Percentiles rank a stretch among this genome's conserved stretches.
phyloP scores from a whole-genome alignment of 2,888 invertebrate species.

The Dastarcus helophoroides region DNA sequence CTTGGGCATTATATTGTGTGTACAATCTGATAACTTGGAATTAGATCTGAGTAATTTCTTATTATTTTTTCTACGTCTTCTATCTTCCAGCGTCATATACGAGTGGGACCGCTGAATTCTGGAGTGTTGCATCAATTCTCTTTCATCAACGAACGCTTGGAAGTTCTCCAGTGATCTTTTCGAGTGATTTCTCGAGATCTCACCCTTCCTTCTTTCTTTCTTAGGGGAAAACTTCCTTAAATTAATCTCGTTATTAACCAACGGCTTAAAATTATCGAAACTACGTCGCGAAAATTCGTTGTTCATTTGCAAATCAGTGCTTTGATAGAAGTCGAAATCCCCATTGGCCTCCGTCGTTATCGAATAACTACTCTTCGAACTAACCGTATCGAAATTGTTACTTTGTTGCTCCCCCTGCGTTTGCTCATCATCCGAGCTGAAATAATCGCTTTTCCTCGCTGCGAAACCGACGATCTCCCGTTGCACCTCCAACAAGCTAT shows the following conservation, averaged over 20 bases:
- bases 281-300: constrained; percentile 4
- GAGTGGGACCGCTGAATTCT: constrained; percentile 31
- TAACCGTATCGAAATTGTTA: constrained; percentile 31
- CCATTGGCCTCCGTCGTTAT: constrained; percentile 53
- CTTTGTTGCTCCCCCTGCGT: constrained; percentile 34
- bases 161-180: constrained; percentile 33
- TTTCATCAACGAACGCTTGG: constrained; percentile 26
- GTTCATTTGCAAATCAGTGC: constrained; percentile 5
- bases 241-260: constrained; percentile 8
- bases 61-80: constrained; percentile 14
- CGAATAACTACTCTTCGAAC: constrained; percentile 41
- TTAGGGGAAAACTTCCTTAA: constrained; percentile 9
- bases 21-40: constrained; percentile 18
- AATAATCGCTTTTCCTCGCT: constrained; percentile 11
- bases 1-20: constrained; percentile 16
- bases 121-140: constrained; percentile 10
- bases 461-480: constrained; percentile 16
- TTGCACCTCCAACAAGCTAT: constrained; percentile 28
- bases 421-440: constrained; percentile 29
- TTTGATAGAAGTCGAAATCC: constrained; percentile 50
- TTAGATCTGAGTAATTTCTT: constrained; percentile 17
- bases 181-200: constrained; percentile 31
- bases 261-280: neutral
- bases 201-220: constrained; percentile 14
- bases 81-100: constrained; percentile 27